Base-by-base conservation (phyloP, 2,888 invertebrate genomes). In the Ephialtes manifestator region DNA sequence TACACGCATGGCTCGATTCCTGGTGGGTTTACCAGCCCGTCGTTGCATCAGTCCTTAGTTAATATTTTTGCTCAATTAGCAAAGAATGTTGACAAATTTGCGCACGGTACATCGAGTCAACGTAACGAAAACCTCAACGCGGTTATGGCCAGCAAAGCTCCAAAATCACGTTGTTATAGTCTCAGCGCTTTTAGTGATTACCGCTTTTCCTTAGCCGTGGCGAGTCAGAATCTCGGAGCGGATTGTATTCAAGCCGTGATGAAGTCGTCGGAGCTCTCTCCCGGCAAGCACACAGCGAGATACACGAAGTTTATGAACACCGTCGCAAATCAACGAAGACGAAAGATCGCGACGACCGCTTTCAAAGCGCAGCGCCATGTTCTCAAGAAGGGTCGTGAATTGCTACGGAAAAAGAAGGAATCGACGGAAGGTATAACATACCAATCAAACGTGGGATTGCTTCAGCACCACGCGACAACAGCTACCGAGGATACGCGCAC, bases 61-160 rank as follows among this genome's bases (percentile, higher is more conserved):
- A 48, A 65, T 4, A 72, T 77, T 5, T 82, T 71, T 35, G n/a
- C 51, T 39, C 70, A 60, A 43, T 35, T 82, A 35, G 82, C 77
- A 13, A 46, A n/a, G 18, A 68, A 55, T 39, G 68, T 51, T 53
- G 55, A 55, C 10, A 68, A 77, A 58, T 77, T 67, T 58, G 31
- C 58, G 11, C 55, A 53, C 46, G 68, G 77, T 24, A 8, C 51
- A 28, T 68, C 58, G 18, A 77, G 77, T 28, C 51, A 68, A 20
- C 46, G 35, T 3, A 77, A 77, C 8, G 68, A 68, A 28, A 77
- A 31, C 46, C 18, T 77, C 55, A 68, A 77, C 28, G 18, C 39
- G 10, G n/a, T 43, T 10, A 58, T 58, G 39, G 77, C 68, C 5
- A 77, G 77, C 31, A 48, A 68, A 18, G 39, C 67, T n/a, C 55